Base-by-base conservation (phyloP, 2,113 vertebrate species). In the Scolopax mira region DNA sequence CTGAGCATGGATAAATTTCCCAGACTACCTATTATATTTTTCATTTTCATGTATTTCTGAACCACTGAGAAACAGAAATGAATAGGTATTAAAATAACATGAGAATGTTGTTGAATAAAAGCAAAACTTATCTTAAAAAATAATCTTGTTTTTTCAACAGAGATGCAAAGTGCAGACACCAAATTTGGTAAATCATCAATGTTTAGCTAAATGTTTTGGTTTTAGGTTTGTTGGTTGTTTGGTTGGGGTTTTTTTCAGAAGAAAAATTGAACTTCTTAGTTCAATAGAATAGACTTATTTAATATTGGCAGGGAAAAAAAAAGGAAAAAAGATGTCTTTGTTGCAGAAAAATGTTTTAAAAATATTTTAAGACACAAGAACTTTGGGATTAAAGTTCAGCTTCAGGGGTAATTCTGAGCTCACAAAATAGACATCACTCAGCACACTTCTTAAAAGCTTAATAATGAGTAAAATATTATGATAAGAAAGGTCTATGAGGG, bases 11-110 rank as follows among this genome's bases (percentile, higher is more conserved):
- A 90, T 87, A 89, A 51, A 82, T 89, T 95, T 89, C 37, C 25
- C 44, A 23, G 7, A 60, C 15, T 89, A 13, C 51, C 33, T 84
- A n/a, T 85, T 82, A 28, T 52, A 41, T 75, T 75, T 81, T 93
- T 72, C 21, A 84, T 96, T 94, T 95, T 71, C 31, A 39, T 69
- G 15, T 70, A 30, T 93, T 91, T 88, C n/a, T 91, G 19, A 65
- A 75, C 44, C 22, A 55, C 23, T 85, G 46, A 31, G 81, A 85
- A 94, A 62, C 5, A 79, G 35, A 77, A 94, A 82, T 88, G 5
- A 82, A 79, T 85, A 66, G 23, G 19, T 71, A 55, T 79, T 79
- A 75, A 89, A 95, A 88, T 84, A 81, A 64, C 55, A 67, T 21
- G 23, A 75, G 11, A 62, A 2, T 35, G 6, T 73, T 79, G 27